A percentile compares a stretch with the other conserved stretches of the same genome.
These are phyloP conservation scores for Peromyscus melanophrys DNA, from an alignment of 2,797 vertebrate genomes.

Conservation along the genomic window DNA sequence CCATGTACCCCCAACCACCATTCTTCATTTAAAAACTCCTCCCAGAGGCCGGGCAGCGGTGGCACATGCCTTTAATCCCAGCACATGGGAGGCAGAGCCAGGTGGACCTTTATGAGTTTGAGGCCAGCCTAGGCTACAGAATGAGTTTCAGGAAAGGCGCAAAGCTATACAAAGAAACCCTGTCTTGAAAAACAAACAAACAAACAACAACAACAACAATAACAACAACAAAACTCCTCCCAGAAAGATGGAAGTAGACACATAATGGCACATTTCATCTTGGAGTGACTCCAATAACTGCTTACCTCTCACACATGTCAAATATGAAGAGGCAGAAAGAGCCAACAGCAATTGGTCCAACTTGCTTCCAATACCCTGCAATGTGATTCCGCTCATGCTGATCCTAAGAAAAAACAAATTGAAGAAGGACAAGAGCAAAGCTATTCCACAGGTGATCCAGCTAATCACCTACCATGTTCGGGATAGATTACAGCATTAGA, in stretches of 20 bases:
- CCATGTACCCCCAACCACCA: neutral
- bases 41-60: neutral
- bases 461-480: neutral
- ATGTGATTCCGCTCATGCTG: conserved; percentile 96
- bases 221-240: neutral
- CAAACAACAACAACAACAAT: too few species aligned
- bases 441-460: neutral
- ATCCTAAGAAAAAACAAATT: conserved; percentile 90
- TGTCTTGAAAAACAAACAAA: too few species aligned
- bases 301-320: conserved; percentile 99
- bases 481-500: neutral
- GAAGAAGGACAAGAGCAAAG: neutral
- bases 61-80: too few species aligned
- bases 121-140: too few species aligned
- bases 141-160: too few species aligned
- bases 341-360: conserved; percentile 97
- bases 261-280: neutral
- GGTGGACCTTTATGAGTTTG: too few species aligned
- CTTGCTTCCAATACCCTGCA: conserved; percentile 98
- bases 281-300: neutral
- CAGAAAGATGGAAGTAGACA: neutral
- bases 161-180: too few species aligned
- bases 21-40: neutral
- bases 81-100: too few species aligned
- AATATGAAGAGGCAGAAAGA: conserved; percentile 99